Percentiles rank a stretch among this genome's conserved stretches.
phyloP scores from a whole-genome alignment of 2,113 vertebrate genomes.

The Notarius lentiginosus region DNA sequence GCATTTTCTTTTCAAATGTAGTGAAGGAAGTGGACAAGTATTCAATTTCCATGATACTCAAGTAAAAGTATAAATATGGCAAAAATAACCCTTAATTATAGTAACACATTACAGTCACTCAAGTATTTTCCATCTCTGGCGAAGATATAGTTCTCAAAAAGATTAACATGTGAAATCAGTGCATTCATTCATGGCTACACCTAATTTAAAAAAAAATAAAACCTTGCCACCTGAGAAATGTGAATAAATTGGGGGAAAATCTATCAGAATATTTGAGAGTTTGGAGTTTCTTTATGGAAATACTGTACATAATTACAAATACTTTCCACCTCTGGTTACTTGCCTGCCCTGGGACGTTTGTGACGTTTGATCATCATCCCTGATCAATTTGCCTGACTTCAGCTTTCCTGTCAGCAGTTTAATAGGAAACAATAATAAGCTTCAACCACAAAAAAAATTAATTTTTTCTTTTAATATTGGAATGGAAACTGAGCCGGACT shows the following conservation, averaged over 20 bases:
- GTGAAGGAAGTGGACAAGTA: neutral
- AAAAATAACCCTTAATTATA: neutral
- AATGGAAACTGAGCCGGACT: neutral
- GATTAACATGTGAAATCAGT: neutral
- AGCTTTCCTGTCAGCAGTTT: constrained; percentile 25
- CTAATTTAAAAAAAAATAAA: neutral
- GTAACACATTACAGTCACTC: neutral
- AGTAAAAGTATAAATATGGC: neutral
- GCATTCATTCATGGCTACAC: neutral
- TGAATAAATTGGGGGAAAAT: neutral
- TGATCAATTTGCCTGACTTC: constrained; percentile 28
- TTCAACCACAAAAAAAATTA: neutral
- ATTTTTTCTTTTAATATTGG: neutral
- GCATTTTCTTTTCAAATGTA: neutral
- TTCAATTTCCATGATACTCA: neutral
- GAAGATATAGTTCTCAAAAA: neutral
- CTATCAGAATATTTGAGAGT: neutral
- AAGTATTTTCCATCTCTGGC: neutral
- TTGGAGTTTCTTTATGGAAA: neutral
- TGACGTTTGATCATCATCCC: constrained; percentile 40
- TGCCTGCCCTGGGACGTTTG: constrained; percentile 43
- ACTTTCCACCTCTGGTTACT: neutral
- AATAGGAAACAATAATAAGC: neutral
- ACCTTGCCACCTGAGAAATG: neutral
- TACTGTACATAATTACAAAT: neutral